Base-by-base conservation (phyloP, 2,113 vertebrate species). In the Pelecanoides urinatrix region DNA sequence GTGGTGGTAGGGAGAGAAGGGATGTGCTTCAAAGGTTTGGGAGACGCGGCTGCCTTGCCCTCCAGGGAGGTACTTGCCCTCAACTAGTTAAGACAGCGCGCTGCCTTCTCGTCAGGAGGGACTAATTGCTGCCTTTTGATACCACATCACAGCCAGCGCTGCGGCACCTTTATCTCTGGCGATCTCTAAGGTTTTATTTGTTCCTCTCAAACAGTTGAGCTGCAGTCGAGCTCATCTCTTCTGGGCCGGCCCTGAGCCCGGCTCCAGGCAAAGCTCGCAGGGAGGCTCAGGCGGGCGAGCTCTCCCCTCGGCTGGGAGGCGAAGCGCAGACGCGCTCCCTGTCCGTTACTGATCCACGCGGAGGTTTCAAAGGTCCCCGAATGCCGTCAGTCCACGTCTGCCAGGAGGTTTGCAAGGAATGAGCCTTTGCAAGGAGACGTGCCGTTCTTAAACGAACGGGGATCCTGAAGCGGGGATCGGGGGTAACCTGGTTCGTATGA, bases 291-390 rank as follows among this genome's bases (percentile, higher is more conserved):
- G 16, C 1, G 7, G 22, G 4, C 2, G 17, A 83, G 27, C 47
- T 72, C n/a, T 73, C 4, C 34, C 16, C 50, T 20, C 0, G 0
- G 30, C 12, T 3, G 2, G 26, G 38, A 44, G 63, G 27, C 1
- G 13, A 6, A 56, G 61, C 4, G 1, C 0, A 0, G 36, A 3
- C 0, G 0, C 34, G 47, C 47, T 88, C 16, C n/a, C 11, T 1
- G 3, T 2, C 55, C 4, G 3, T 83, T 52, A 21, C 84, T 49
- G 68, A 76, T 19, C 59, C 45, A 6, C 22, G 4, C 1, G 0
- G 44, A 50, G 73, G 61, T 58, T 59, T 67, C 78, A 63, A 4
- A 75, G 74, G 66, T 53, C 56, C 49, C 62, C 0, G 1, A 2
- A 0, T 6, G 59, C 12, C 4, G 2, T 18, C 9, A 3, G 16